Percentiles rank a stretch among this genome's conserved stretches.
Conservation (phyloP, 2,888 invertebrate species). For the Agrilus biguttatus region DNA sequence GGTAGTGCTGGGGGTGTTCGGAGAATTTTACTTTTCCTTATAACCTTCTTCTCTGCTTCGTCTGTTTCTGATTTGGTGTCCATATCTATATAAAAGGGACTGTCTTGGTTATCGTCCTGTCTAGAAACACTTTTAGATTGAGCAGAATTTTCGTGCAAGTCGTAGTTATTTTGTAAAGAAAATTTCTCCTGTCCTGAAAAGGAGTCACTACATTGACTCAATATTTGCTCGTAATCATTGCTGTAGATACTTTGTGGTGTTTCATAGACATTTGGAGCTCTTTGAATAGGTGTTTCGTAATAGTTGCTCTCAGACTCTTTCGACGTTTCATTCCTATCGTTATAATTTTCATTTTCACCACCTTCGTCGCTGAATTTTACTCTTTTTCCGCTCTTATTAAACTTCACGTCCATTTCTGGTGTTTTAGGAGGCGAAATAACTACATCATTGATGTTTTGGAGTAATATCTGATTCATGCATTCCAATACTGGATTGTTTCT, state of each 20-base stretch:
- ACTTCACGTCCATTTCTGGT: conserved; percentile 25
- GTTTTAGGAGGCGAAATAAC: conserved; percentile 30
- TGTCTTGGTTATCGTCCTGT: conserved; percentile 16
- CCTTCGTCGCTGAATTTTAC: conserved; percentile 29
- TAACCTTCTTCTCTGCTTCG: conserved; percentile 15
- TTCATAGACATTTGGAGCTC: conserved; percentile 41
- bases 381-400: conserved; percentile 20
- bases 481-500: conserved; percentile 74
- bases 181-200: conserved; percentile 4
- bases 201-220: conserved; percentile 34
- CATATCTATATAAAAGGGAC: conserved; percentile 50
- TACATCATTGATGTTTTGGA: conserved; percentile 51
- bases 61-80: conserved; percentile 32
- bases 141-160: background rate
- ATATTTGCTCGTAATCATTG: conserved; percentile 59
- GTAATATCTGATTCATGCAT: conserved; percentile 71
- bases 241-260: conserved; percentile 58
- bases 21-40: conserved; percentile 37
- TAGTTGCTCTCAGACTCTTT: conserved; percentile 20
- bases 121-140: conserved; percentile 5
- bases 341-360: conserved; percentile 11
- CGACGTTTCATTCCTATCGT: conserved; percentile 6
- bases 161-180: background rate
- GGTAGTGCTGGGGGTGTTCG: conserved; percentile 61
- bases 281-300: conserved; percentile 32